These are phyloP conservation scores for Watsonalla binaria DNA, from an alignment of 2,888 invertebrate genomes.

Conservation along the genomic window DNA sequence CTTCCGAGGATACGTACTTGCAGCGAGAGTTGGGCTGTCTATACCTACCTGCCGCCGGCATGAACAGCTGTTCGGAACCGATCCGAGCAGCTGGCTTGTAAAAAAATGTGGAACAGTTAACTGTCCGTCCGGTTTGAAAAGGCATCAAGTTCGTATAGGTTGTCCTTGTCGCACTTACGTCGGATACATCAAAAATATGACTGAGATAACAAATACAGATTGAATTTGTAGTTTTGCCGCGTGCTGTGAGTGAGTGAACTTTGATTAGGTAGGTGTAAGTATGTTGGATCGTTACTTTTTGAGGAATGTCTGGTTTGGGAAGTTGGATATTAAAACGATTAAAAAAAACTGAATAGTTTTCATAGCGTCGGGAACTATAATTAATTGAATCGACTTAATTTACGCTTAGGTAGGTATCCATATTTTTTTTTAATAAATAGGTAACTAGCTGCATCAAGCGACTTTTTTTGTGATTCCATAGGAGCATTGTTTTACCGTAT, in stretches of 20 bases:
- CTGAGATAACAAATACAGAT: conserved; percentile 28
- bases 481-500: no score
- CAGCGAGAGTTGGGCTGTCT: background rate
- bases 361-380: no score
- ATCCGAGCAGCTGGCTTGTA: conserved; percentile 70
- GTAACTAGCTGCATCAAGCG: no score
- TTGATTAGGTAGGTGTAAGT: background rate
- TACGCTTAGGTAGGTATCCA: no score
- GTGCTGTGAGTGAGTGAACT: background rate
- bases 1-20: background rate
- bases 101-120: conserved; percentile 70
- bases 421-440: no score
- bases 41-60: conserved; percentile 57
- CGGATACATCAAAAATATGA: conserved; percentile 24
- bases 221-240: background rate
- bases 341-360: no score
- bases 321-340: no score
- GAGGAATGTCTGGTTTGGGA: no score
- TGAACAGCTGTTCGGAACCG: conserved; percentile 76
- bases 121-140: conserved; percentile 59
- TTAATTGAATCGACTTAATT: no score
- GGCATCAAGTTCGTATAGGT: conserved; percentile 32
- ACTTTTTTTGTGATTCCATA: no score
- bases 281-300: background rate
- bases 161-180: conserved; percentile 50